Base-by-base conservation (phyloP, 2,888 invertebrate genomes). In the Hydrotaea cyrtoneurina region DNA sequence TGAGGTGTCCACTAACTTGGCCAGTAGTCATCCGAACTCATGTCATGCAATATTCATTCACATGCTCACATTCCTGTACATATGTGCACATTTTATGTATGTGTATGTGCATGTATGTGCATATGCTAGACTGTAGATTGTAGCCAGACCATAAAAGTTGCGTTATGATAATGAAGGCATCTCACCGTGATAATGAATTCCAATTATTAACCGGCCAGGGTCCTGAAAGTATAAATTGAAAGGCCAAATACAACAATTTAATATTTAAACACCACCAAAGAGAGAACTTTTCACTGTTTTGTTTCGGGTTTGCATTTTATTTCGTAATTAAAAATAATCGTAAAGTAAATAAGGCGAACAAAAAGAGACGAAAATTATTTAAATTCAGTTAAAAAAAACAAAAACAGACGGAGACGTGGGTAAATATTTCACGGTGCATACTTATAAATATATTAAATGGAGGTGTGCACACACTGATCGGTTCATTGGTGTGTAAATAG, bases 121-220 rank as follows among this genome's bases (percentile, higher is more conserved):
- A 36, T 17, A 64, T 36, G 39, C 13, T 62, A 7, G 31, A 3
- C n/a, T 69, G 23, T 46, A 43, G 46, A 46, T 66, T 39, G 39
- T 21, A 11, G 19, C 0, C 43, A 69, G 69, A 69, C 69, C 69
- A 46, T 69, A 69, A 69, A 69, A 5, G 15, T 69, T 69, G 69
- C 69, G 69, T 69, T 69, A 69, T 69, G 43, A 43, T 69, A 69
- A 69, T 69, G 43, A 69, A 43, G 13, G 15, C 69, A 69, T 69
- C 23, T 59, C 59, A 23, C 23, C 26, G 2, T 11, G 59, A 15
- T 59, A 59, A 59, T 23, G 59, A 59, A 59, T 26, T 59, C 23
- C 13, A 13, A 13, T 59, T 50, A 50, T 50, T 26, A 59, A 59
- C 11, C 23, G 15, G 26, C 31, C 31, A 31, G 13, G 23, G 13